These are phyloP conservation scores for Drosophila kanapiae DNA, from an alignment of 1,140 invertebrate species.

Conservation along the genomic window DNA sequence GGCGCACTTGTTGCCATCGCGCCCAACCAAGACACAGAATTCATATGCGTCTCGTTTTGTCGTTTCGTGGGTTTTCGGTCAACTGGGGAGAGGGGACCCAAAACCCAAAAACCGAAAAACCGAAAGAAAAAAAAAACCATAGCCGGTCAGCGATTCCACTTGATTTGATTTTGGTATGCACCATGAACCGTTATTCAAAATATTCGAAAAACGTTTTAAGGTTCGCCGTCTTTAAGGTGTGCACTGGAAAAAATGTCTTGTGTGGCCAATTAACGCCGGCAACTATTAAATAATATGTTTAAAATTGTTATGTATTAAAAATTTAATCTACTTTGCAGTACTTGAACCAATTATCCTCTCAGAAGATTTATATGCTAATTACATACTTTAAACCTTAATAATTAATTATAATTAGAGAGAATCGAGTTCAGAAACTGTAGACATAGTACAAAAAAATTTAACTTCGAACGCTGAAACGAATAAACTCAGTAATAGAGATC, in stretches of 20 bases:
- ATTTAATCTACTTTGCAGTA: too few species aligned
- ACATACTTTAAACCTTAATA: background rate
- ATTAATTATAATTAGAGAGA: background rate
- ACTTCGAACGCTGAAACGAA: background rate
- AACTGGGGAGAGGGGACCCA: slow-evolving; percentile 32
- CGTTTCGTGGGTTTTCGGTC: slow-evolving; percentile 66
- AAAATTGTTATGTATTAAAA: too few species aligned
- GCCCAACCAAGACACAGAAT: slow-evolving; percentile 47
- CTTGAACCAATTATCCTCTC: too few species aligned
- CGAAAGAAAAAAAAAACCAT: slow-evolving; percentile 26
- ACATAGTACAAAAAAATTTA: background rate
- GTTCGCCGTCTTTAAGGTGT: slow-evolving; percentile 19
- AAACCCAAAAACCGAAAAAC: slow-evolving; percentile 34
- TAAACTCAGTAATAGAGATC: background rate
- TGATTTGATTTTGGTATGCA: slow-evolving; percentile 83
- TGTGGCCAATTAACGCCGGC: too few species aligned
- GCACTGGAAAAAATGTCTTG: slow-evolving; percentile 12
- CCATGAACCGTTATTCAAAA: slow-evolving; percentile 83
- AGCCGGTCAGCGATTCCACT: slow-evolving; percentile 69
- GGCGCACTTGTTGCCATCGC: slow-evolving; percentile 72
- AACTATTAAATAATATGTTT: too few species aligned
- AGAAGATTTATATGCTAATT: too few species aligned
- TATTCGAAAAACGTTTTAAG: slow-evolving; percentile 82
- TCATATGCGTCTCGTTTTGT: slow-evolving; percentile 72
- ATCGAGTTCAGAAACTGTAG: background rate